Evolutionary conservation across 2,113 vertebrate genomes (phyloP).

Genomic region (Atractosteus spatula): DNA sequence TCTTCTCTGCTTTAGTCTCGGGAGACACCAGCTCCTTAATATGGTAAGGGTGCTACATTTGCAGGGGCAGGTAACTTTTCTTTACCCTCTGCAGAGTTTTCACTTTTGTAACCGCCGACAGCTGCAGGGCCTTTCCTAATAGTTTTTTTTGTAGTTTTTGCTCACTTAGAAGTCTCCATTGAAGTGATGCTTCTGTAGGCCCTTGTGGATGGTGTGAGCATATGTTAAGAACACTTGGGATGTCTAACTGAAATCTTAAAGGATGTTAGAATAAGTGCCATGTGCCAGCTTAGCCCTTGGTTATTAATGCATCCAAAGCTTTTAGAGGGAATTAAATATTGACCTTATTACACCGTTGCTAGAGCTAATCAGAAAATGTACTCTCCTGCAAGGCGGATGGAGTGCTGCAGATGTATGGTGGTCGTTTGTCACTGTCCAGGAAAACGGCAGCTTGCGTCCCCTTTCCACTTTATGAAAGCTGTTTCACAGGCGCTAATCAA

Average conservation of each 20-base stretch:
- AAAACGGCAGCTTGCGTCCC: neutral
- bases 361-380: neutral
- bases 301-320: constrained; percentile 4
- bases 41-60: too few relatives aligned
- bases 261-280: neutral
- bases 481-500: neutral
- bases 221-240: neutral
- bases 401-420: neutral
- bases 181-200: too few relatives aligned
- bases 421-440: constrained; percentile 1
- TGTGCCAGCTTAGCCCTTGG: neutral
- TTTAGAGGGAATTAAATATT: constrained; percentile 10
- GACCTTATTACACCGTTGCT: constrained; percentile 1
- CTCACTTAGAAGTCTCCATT: too few relatives aligned
- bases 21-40: too few relatives aligned
- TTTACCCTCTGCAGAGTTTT: too few relatives aligned
- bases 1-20: too few relatives aligned
- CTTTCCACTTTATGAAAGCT: neutral
- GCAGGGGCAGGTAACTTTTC: too few relatives aligned
- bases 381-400: neutral
- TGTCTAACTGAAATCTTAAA: neutral
- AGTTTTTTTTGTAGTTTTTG: too few relatives aligned
- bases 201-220: neutral
- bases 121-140: too few relatives aligned
- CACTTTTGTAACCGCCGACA: too few relatives aligned